Percentiles rank a stretch among this genome's conserved stretches.
phyloP scores from a whole-genome alignment of 2,113 vertebrate genomes.

The Apus apus region DNA sequence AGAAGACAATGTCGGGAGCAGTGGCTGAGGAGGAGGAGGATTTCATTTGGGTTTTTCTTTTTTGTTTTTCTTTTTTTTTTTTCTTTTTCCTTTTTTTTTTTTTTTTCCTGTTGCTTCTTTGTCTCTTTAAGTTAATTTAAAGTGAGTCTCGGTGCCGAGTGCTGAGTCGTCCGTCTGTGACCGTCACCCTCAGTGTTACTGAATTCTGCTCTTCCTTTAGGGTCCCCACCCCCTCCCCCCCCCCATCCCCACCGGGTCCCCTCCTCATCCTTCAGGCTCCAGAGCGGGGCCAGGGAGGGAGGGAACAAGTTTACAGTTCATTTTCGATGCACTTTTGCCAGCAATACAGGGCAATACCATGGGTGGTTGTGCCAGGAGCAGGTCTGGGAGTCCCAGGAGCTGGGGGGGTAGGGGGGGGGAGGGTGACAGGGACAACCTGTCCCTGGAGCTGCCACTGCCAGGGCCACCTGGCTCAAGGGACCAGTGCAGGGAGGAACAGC shows the following conservation, averaged over 20 bases:
- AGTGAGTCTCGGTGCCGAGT: constrained; percentile 55
- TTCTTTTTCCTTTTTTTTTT: not conserved
- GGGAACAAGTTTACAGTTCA: constrained; percentile 21
- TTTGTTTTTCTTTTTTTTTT: not conserved
- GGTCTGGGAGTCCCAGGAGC: not conserved
- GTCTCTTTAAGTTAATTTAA: constrained; percentile 72
- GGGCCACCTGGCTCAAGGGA: not conserved
- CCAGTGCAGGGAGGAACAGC: not conserved
- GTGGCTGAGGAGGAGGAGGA: not conserved
- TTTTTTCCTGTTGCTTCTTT: constrained; percentile 49
- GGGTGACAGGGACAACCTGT: not conserved
- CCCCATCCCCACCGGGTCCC: not conserved
- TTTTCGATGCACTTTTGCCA: constrained; percentile 49
- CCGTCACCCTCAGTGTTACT: constrained; percentile 15
- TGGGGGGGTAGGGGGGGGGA: too few relatives aligned
- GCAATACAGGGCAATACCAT: not conserved
- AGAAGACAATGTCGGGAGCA: constrained; percentile 22
- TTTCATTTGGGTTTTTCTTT: too few relatives aligned
- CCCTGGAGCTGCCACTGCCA: not conserved
- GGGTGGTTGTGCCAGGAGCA: not conserved
- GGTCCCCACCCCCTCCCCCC: not conserved
- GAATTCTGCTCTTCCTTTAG: constrained; percentile 7
- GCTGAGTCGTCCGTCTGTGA: constrained; percentile 36
- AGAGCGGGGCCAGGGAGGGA: not conserved
- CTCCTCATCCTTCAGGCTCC: not conserved